A percentile compares a stretch with the other conserved stretches of the same genome.
Evolutionary conservation across 1,140 invertebrate genomes (phyloP).

Genomic region (Pinna nobilis): DNA sequence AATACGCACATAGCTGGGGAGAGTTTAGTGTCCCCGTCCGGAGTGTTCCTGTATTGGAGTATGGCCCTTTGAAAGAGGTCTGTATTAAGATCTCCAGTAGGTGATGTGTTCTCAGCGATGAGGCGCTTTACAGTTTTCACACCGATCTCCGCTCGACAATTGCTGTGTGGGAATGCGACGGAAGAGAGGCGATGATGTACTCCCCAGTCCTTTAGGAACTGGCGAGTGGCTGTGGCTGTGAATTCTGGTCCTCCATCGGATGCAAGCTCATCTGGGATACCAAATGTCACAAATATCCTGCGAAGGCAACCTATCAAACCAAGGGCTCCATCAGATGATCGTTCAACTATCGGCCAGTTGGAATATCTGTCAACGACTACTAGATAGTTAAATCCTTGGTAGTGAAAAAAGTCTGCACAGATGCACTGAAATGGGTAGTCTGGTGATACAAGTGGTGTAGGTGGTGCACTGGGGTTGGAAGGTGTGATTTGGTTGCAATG

Average conservation of each 20-base stretch:
- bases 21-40: slow-evolving; percentile 31
- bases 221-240: slow-evolving; percentile 19
- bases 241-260: slow-evolving; percentile 49
- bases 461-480: slow-evolving; percentile 39
- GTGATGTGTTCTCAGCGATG: slow-evolving; percentile 37
- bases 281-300: slow-evolving; percentile 46
- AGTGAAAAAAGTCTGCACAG: slow-evolving; percentile 46
- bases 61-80: slow-evolving; percentile 41
- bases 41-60: slow-evolving; percentile 46
- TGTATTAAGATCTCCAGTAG: slow-evolving; percentile 33
- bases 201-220: slow-evolving; percentile 41
- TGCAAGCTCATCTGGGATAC: slow-evolving; percentile 43
- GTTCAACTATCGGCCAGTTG: slow-evolving; percentile 53
- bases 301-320: slow-evolving; percentile 39
- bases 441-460: slow-evolving; percentile 30
- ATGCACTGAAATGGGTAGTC: slow-evolving; percentile 55
- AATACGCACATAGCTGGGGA: slow-evolving; percentile 41
- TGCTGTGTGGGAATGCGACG: slow-evolving; percentile 39
- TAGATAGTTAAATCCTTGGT: slow-evolving; percentile 41
- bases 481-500: slow-evolving; percentile 42
- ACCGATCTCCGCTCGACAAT: slow-evolving; percentile 39
- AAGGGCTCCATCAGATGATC: slow-evolving; percentile 16
- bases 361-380: slow-evolving; percentile 46
- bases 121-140: slow-evolving; percentile 46
- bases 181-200: slow-evolving; percentile 36